A percentile compares a stretch with the other conserved stretches of the same genome.
Conservation (phyloP, 1,140 invertebrate species). For the Saccostrea glomerata region DNA sequence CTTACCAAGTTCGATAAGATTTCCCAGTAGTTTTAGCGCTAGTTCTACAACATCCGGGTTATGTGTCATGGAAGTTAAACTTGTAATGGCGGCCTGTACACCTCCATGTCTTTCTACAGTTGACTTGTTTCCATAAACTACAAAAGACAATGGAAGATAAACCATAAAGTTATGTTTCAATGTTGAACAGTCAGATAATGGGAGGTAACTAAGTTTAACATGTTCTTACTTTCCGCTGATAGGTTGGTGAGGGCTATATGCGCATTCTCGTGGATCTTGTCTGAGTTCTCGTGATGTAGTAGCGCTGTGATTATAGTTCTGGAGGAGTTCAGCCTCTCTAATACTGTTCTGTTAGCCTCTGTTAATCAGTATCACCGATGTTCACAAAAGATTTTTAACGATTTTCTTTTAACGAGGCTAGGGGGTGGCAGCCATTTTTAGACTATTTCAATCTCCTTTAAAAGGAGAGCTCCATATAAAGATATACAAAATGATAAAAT, state of each 20-base stretch:
- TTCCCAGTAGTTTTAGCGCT: background rate
- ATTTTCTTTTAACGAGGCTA: too few species aligned
- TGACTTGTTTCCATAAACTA: conserved; percentile 16
- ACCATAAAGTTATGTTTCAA: background rate
- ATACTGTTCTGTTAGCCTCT: conserved; percentile 58
- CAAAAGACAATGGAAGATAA: background rate
- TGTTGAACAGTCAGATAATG: background rate
- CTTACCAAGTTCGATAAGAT: background rate
- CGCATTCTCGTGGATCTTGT: conserved; percentile 62
- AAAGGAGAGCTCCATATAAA: too few species aligned
- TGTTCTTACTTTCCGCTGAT: conserved; percentile 64
- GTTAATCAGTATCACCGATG: background rate
- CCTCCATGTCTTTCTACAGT: background rate
- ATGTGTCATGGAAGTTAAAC: background rate
- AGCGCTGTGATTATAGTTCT: conserved; percentile 63
- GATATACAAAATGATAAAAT: too few species aligned
- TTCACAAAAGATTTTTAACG: too few species aligned
- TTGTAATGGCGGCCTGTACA: conserved; percentile 9
- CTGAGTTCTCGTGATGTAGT: conserved; percentile 57
- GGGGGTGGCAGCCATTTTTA: too few species aligned
- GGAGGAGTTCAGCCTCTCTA: conserved; percentile 60
- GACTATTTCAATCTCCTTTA: too few species aligned
- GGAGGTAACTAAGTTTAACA: background rate
- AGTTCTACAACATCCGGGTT: conserved; percentile 18
- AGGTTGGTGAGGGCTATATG: conserved; percentile 67